Percentiles rank a stretch among this genome's conserved stretches.
phyloP scores from a whole-genome alignment of 2,797 vertebrate genomes.

The Lepidocolaptes lacrymiger region DNA sequence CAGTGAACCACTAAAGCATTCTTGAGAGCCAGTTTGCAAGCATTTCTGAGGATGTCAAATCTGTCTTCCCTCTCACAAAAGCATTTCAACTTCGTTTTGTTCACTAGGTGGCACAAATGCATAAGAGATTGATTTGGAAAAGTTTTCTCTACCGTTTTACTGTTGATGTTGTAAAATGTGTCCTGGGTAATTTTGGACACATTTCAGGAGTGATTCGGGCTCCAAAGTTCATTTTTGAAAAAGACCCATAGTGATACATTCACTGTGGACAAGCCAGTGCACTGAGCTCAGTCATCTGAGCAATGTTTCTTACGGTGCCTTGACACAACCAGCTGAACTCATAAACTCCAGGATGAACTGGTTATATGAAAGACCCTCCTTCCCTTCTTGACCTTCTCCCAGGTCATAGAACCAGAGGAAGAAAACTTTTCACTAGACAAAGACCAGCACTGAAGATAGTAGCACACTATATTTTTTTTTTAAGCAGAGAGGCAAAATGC shows the following conservation, averaged over 20 bases:
- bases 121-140: background rate
- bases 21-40: background rate
- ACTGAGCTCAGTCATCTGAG: background rate
- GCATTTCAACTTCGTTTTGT: background rate
- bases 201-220: background rate
- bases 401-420: background rate
- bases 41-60: background rate
- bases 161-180: background rate
- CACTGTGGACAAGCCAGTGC: background rate
- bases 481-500: background rate
- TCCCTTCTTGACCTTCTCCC: background rate
- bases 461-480: background rate
- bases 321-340: background rate
- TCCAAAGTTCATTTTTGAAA: background rate
- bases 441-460: fast-evolving
- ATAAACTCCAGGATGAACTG: background rate
- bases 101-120: constrained; percentile 69
- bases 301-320: background rate
- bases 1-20: background rate
- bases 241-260: background rate
- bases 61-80: background rate
- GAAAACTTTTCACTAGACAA: background rate
- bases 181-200: background rate
- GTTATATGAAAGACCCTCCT: background rate
- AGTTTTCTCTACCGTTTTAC: background rate